These are phyloP conservation scores for Ophraella communa DNA, from an alignment of 2,888 invertebrate genomes.

Conservation along the genomic window DNA sequence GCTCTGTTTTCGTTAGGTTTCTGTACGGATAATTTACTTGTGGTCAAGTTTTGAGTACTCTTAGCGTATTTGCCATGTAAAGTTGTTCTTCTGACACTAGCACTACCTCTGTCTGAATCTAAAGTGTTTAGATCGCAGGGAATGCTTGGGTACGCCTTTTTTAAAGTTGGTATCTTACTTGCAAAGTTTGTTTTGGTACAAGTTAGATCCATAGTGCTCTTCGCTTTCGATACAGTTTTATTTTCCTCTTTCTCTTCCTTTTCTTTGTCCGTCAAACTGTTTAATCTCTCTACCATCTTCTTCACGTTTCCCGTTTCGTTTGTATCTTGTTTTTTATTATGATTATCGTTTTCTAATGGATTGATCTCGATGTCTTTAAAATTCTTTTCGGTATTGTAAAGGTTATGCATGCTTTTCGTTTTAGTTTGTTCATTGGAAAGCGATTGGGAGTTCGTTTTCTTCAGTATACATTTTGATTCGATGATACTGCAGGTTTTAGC, in stretches of 20 bases:
- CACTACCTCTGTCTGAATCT: slow-evolving; percentile 48
- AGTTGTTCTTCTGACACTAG: slow-evolving; percentile 19
- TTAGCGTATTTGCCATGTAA: slow-evolving; percentile 31
- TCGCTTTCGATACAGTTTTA: slow-evolving; percentile 47
- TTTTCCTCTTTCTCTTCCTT: background rate
- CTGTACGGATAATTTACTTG: slow-evolving; percentile 23
- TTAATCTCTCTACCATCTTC: slow-evolving; percentile 50
- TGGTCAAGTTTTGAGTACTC: slow-evolving; percentile 39
- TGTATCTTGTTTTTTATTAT: slow-evolving; percentile 4
- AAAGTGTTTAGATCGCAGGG: slow-evolving; percentile 57
- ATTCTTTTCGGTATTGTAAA: slow-evolving; percentile 27
- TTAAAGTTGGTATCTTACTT: slow-evolving; percentile 54
- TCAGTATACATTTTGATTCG: slow-evolving; percentile 71
- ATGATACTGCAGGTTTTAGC: slow-evolving; percentile 75
- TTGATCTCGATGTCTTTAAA: slow-evolving; percentile 28
- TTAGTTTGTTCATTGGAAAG: slow-evolving; percentile 46
- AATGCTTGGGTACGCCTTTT: slow-evolving; percentile 57
- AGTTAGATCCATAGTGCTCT: slow-evolving; percentile 51
- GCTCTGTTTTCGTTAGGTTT: slow-evolving; percentile 21
- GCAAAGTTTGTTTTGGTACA: slow-evolving; percentile 37
- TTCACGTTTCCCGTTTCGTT: slow-evolving; percentile 50
- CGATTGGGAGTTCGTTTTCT: slow-evolving; percentile 65
- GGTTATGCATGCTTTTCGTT: slow-evolving; percentile 51
- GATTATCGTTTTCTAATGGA: slow-evolving; percentile 2
- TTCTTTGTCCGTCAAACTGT: slow-evolving; percentile 43